Evolutionary conservation across 2,113 vertebrate species (phyloP), one percentile per base, ranked within the genome.

Genomic region (Perca fluviatilis): DNA sequence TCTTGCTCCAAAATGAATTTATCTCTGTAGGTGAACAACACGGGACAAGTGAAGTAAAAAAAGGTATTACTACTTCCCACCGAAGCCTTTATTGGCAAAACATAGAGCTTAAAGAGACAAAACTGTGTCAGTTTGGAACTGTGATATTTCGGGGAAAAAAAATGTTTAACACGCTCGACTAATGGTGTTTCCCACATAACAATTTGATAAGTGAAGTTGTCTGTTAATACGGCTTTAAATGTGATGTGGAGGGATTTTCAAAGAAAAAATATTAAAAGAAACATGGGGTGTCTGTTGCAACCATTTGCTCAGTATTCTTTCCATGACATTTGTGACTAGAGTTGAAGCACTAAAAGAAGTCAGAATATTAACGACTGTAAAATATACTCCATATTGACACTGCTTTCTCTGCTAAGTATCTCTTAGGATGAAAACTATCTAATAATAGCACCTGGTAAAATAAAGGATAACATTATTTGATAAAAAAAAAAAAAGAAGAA

Each of bases 1-100:
- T 99, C 98, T 46, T 98, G 97, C 73, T 99, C 98, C 82, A 99
- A 87, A 0, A 95, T 95, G 23, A 96, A 97, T 43, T 99, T 99
- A 88, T 99, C 98, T 82, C 98, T 99, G 77, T 64, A 54, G 14
- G 40, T 11, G 16, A 66, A 80, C 13, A 30, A 73, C 7, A 79
- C 0, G 0, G 12, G 19, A 82, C 18, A 72, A 49, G 23, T 16
- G 46, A 21, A 66, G 5, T 40, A 53, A 61, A n/a, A 51, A 27
- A 67, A 23, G 10, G 15, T 74, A 13, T 57, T 60, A 43, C 65
- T 33, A 57, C 33, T n/a, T 47, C 21, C 2, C 23, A 16, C 36
- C 14, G 53, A 63, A 43, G 19, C 15, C 21, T 12, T 15, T 56
- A 23, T 25, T 5, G 16, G 10, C 46, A 15, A 46, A 82, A 68